A percentile compares a stretch with the other conserved stretches of the same genome.
These are phyloP conservation scores for Craseonycteris thonglongyai DNA, from an alignment of 2,113 vertebrate genomes.

Conservation along the genomic window DNA sequence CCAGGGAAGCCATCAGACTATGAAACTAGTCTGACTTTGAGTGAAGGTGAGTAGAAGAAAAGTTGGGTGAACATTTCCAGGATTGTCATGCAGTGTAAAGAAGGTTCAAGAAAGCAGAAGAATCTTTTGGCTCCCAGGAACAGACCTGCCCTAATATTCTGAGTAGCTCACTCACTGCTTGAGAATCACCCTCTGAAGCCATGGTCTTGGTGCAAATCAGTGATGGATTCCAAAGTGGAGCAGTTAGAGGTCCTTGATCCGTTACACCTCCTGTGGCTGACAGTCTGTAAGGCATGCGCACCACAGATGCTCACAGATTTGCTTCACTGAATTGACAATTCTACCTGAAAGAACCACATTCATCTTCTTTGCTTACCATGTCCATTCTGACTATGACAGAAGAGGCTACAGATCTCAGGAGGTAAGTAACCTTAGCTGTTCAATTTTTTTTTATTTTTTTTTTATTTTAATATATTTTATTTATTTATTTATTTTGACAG, in stretches of 20 bases:
- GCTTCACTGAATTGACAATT: neutral
- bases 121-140: neutral
- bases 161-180: neutral
- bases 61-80: neutral
- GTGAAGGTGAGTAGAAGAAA: neutral
- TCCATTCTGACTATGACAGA: neutral
- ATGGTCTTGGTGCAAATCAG: accelerated
- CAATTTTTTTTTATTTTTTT: no score
- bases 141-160: neutral
- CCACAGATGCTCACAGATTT: no score
- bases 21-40: neutral
- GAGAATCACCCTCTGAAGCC: neutral
- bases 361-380: neutral
- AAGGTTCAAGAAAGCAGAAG: neutral
- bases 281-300: neutral
- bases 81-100: no score
- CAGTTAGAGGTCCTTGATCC: neutral
- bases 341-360: neutral
- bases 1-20: no score
- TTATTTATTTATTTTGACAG: no score
- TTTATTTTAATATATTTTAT: no score
- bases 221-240: neutral
- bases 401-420: neutral
- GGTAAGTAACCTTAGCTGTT: neutral
- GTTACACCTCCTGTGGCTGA: accelerated